phyloP scores from a whole-genome alignment of 2,113 vertebrate species.

The Otis tarda region DNA sequence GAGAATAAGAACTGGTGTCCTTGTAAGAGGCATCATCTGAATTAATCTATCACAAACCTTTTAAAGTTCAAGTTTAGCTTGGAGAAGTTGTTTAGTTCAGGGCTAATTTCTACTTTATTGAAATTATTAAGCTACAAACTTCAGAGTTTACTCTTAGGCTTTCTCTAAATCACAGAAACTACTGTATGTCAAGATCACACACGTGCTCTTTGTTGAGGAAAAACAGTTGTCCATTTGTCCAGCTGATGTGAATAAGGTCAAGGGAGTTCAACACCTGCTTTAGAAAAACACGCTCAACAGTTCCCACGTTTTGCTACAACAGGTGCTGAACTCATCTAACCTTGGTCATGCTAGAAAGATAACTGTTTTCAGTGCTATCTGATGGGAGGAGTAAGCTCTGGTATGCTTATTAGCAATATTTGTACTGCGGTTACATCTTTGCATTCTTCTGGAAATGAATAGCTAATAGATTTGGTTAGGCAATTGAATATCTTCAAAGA shows the following conservation, averaged over 20 bases:
- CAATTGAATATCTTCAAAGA: background rate
- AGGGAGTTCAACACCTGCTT: slow-evolving; percentile 29
- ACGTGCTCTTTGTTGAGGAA: background rate
- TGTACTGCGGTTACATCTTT: background rate
- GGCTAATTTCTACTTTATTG: background rate
- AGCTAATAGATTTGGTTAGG: background rate
- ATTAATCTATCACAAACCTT: background rate
- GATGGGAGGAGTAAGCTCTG: background rate
- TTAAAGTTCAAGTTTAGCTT: background rate
- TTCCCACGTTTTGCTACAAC: background rate
- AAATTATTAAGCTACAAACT: background rate
- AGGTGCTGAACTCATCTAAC: slow-evolving; percentile 27
- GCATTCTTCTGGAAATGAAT: background rate
- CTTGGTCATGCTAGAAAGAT: background rate
- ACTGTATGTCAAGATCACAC: background rate
- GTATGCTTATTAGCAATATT: background rate
- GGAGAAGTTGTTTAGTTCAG: background rate
- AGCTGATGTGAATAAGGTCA: background rate
- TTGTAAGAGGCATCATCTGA: background rate
- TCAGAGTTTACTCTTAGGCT: background rate
- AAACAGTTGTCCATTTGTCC: background rate
- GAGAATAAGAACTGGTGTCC: background rate
- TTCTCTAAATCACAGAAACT: background rate
- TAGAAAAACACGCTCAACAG: background rate
- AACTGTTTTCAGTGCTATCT: background rate